Conservation (phyloP, 2,113 vertebrate species). For the Mustelus asterias region DNA sequence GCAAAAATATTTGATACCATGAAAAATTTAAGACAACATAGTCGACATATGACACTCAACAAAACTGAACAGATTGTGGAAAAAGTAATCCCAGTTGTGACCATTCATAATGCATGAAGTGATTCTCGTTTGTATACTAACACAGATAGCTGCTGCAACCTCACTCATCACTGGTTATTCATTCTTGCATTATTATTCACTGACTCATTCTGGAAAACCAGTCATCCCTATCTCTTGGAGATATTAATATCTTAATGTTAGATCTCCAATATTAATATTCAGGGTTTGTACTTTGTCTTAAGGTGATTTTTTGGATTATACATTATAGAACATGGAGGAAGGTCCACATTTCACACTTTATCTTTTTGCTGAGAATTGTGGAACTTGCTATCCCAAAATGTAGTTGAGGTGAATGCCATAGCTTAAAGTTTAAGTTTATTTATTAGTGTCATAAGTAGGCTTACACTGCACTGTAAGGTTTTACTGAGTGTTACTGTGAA, state of each 20-base stretch:
- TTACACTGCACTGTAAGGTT: too few species aligned
- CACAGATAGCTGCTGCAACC: not conserved
- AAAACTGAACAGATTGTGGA: slow-evolving; percentile 24
- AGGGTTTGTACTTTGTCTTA: not conserved
- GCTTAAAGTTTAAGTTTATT: not conserved
- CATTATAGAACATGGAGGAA: not conserved
- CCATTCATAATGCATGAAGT: slow-evolving; percentile 23
- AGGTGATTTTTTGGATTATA: not conserved
- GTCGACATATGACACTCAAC: not conserved
- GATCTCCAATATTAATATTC: not conserved
- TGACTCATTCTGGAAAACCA: not conserved
- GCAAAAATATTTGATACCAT: not conserved
- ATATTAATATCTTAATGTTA: not conserved
- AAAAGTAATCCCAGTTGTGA: slow-evolving; percentile 11
- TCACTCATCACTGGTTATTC: too few species aligned
- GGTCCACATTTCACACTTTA: too few species aligned
- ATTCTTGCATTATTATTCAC: not conserved
- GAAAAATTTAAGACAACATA: not conserved
- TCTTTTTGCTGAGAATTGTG: not conserved
- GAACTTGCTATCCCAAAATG: not conserved
- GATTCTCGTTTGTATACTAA: not conserved
- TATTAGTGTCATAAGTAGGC: too few species aligned
- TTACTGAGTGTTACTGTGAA: too few species aligned
- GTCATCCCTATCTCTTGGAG: not conserved
- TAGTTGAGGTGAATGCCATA: not conserved